Evolutionary conservation across 2,113 vertebrate species (phyloP), one percentile per base, ranked within the genome.

Genomic region (Misgurnus mizolepis): DNA sequence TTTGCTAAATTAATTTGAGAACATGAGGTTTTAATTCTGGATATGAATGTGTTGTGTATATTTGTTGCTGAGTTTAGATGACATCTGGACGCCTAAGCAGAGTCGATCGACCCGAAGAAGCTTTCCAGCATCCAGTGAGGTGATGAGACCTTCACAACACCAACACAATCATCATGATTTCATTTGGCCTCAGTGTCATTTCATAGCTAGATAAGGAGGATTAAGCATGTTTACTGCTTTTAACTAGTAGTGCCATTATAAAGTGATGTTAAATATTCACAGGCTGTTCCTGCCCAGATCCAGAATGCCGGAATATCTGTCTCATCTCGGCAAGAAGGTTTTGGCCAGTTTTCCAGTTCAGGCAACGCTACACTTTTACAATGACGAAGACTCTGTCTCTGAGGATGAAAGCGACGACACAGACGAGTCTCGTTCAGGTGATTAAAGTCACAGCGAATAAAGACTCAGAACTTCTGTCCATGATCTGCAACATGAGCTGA

Each of bases 81-180:
- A 27, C 39, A 6, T n/a, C 66, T 61, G 49, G 60, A 70, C 22
- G 50, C n/a, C 34, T 14, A 3, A 62, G 70, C 17, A 60, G 47
- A 5, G 62, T 8, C 39, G 66, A 40, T 56, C 27, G 49, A 81
- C 74, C 89, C 3, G 93, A 89, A 82, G 91, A 92, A 22, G 92
- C 92, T 0, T 95, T 95, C 84, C 92, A 93, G 18, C 94, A 95
- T 62, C 94, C 94, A 55, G 94, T 94, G 47, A 94, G 94, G 94
- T 83, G 90, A 27, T 17, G 1, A 3, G 12, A 47, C 39, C 7
- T n/a, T 22, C 43, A 43, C 0, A 15, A 4, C 5, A 45, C 12
- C 47, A 53, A 61, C 27, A n/a, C 3, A 27, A 27, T 53, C 56
- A 60, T 58, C 7, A 58, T 4, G 7, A 17, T 55, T n/a, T 17